phyloP scores from a whole-genome alignment of 2,888 invertebrate genomes.

The Unio delphinus region DNA sequence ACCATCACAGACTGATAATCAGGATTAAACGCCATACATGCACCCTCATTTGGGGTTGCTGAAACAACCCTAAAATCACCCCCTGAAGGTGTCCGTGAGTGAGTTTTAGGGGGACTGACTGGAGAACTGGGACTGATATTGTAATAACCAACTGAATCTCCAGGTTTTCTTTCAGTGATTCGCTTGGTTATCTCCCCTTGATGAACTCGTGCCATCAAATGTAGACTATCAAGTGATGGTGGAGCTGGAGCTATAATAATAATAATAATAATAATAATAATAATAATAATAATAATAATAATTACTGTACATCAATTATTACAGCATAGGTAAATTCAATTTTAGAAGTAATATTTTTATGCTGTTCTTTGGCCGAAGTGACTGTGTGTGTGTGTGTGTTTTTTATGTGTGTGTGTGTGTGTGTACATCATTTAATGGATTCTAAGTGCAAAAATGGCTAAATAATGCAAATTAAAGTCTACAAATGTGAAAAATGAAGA shows the following conservation, averaged over 20 bases:
- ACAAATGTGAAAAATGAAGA: too few species aligned
- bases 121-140: constrained; percentile 12
- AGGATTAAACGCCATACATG: constrained; percentile 31
- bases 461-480: too few species aligned
- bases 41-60: constrained; percentile 1
- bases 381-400: too few species aligned
- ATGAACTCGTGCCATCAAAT: constrained; percentile 57
- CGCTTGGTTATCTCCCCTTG: constrained; percentile 31
- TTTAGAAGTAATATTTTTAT: too few species aligned
- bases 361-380: too few species aligned
- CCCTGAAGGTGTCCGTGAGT: constrained; percentile 23
- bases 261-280: neutral
- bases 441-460: too few species aligned
- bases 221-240: constrained; percentile 60
- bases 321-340: too few species aligned
- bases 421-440: too few species aligned
- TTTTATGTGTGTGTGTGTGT: too few species aligned
- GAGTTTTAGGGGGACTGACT: constrained; percentile 16
- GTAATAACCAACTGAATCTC: constrained; percentile 25
- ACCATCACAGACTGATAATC: constrained; percentile 52
- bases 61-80: constrained; percentile 30
- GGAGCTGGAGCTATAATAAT: constrained; percentile 44
- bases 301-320: too few species aligned
- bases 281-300: neutral
- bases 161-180: constrained; percentile 24